A percentile compares a stretch with the other conserved stretches of the same genome.
Conservation (phyloP, 1,140 invertebrate genomes). For the Drosophila ogumai region DNA sequence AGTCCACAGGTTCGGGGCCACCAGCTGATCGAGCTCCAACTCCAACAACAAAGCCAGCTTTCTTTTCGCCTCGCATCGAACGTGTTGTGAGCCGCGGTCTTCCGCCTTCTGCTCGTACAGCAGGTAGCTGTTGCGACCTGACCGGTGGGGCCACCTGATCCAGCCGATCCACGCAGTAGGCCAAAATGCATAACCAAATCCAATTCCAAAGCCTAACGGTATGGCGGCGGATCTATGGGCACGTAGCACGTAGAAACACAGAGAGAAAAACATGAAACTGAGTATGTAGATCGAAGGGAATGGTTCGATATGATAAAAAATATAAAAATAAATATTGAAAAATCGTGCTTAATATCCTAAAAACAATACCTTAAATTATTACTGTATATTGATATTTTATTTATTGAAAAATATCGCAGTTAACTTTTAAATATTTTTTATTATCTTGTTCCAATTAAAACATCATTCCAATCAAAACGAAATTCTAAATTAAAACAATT, state of each 20-base stretch:
- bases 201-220: conserved; percentile 7
- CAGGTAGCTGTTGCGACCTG: conserved; percentile 7
- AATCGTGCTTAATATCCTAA: not conserved
- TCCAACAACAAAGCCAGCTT: conserved; percentile 44
- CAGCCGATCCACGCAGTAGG: conserved; percentile 13
- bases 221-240: conserved; percentile 11
- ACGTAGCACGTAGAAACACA: conserved; percentile 22
- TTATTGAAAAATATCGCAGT: too few relatives aligned
- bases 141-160: conserved; percentile 46
- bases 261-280: not conserved
- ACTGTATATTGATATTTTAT: too few relatives aligned
- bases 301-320: too few relatives aligned
- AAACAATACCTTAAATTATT: not conserved
- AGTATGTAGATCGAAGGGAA: not conserved
- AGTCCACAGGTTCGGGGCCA: conserved; percentile 36
- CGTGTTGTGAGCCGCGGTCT: conserved; percentile 32
- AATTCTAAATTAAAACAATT: not conserved
- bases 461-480: too few relatives aligned
- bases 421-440: not conserved
- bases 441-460: not conserved
- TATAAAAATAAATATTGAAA: not conserved
- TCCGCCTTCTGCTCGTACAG: not conserved
- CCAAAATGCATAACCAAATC: conserved; percentile 14
- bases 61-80: conserved; percentile 65
- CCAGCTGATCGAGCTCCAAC: conserved; percentile 27